Percentiles rank a stretch among this genome's conserved stretches.
Evolutionary conservation across 2,888 invertebrate species (phyloP).

Genomic region (Slavum lentiscoides): DNA sequence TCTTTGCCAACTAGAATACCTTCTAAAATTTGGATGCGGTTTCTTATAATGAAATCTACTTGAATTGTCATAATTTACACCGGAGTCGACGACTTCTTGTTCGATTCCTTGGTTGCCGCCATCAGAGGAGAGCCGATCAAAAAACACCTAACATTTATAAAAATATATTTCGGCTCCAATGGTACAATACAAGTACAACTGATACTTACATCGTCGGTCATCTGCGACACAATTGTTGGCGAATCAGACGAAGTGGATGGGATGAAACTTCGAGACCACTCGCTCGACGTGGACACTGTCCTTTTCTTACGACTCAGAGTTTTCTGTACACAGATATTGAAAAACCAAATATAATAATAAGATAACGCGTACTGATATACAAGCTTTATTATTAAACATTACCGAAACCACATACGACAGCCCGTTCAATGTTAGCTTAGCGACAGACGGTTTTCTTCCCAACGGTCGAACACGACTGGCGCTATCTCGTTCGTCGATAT

Average conservation of each 20-base stretch:
- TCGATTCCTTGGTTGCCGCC: constrained; percentile 36
- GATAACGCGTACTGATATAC: background rate
- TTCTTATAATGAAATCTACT: constrained; percentile 43
- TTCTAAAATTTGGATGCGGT: constrained; percentile 45
- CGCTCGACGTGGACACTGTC: constrained; percentile 46
- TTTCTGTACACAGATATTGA: constrained; percentile 53
- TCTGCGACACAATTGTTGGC: constrained; percentile 55
- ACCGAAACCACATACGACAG: constrained; percentile 79
- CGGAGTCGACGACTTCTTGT: constrained; percentile 47
- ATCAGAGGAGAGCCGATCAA: constrained; percentile 53
- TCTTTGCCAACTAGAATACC: constrained; percentile 54
- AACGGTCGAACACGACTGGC: constrained; percentile 57
- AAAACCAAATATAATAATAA: constrained; percentile 30
- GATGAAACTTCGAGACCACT: constrained; percentile 56
- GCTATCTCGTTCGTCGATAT: constrained; percentile 60
- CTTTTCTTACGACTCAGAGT: constrained; percentile 56
- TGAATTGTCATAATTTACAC: constrained; percentile 41
- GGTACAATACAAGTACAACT: background rate
- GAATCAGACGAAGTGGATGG: constrained; percentile 55
- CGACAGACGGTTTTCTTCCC: constrained; percentile 77
- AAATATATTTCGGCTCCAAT: background rate
- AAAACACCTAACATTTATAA: constrained; percentile 55
- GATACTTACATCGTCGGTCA: constrained; percentile 56
- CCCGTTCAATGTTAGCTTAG: constrained; percentile 79
- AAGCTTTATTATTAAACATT: constrained; percentile 57